Evolutionary conservation across 2,113 vertebrate species (phyloP), one percentile per base, ranked within the genome.

Genomic region (Hylia prasina): DNA sequence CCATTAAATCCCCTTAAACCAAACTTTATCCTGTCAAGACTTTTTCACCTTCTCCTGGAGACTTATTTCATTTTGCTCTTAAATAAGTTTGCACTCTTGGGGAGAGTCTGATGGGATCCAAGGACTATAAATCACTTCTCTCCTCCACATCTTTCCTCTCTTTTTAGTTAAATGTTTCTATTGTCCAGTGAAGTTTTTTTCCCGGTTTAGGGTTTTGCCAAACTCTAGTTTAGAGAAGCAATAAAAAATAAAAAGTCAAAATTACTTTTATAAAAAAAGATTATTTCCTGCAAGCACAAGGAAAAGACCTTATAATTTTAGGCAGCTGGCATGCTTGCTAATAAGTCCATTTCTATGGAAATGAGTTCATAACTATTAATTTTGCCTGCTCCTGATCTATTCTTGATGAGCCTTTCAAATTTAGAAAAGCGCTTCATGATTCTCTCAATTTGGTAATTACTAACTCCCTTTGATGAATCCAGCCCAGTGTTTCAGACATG

Each of bases 331-430:
- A 88, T 82, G 60, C 94, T 95, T 94, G 95, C 96, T 97, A 96
- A 90, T 97, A 97, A 97, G 96, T 93, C 96, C 96, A 97, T 97
- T 97, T 97, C 96, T 96, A 96, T 95, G 95, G 96, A 98, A 96
- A 98, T 97, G 95, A 97, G 96, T 92, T 95, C 92, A 92, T 89
- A 96, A 97, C 94, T 96, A 96, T 97, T 97, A 96, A 97, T 96
- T 97, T 96, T 85, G 91, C 95, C 95, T 95, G 96, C 89, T 97
- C 96, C 96, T 89, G 94, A 95, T 97, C 96, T 97, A 94, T 94
- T 97, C 96, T 97, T 95, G 96, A 97, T 96, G 96, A 94, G 97
- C 96, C 96, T 98, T 97, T 97, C 96, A 95, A 90, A 96, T 97
- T 97, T 95, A 97, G 96, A 93, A 96, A 97, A 97, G 97, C 90